Evolutionary conservation across 2,888 invertebrate genomes (phyloP).

Genomic region (Pedicia rivosa): DNA sequence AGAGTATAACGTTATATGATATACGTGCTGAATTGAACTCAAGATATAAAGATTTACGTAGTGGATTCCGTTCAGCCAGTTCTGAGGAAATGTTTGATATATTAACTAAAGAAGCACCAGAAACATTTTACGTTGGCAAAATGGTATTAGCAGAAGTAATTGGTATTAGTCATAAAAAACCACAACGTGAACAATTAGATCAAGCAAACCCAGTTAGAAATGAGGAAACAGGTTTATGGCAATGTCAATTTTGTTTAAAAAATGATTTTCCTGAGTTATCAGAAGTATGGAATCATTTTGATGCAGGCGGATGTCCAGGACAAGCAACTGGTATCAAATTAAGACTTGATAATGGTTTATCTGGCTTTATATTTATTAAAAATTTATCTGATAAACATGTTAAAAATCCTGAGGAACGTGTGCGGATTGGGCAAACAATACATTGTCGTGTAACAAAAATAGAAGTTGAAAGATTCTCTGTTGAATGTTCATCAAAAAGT

Average conservation of each 20-base stretch:
- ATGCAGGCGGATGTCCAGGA: conserved; percentile 89
- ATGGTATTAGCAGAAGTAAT: conserved; percentile 67
- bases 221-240: conserved; percentile 90
- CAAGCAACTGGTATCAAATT: conserved; percentile 85
- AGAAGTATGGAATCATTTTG: conserved; percentile 98
- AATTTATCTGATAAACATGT: conserved; percentile 89
- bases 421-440: conserved; percentile 66
- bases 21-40: conserved; percentile 90
- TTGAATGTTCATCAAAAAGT: conserved; percentile 85
- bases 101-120: conserved; percentile 90
- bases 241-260: conserved; percentile 92
- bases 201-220: conserved; percentile 91
- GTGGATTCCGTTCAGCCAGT: conserved; percentile 59
- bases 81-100: conserved; percentile 86
- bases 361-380: conserved; percentile 86
- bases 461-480: conserved; percentile 83
- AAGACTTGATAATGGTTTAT: conserved; percentile 79
- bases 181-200: conserved; percentile 84
- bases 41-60: conserved; percentile 80
- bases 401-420: conserved; percentile 82
- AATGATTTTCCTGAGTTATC: conserved; percentile 92
- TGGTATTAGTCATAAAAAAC: conserved; percentile 74
- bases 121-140: conserved; percentile 80
- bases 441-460: conserved; percentile 89
- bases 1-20: conserved; percentile 90